Conservation (phyloP, 1,140 invertebrate genomes). For the Caenorhabditis briggsae region DNA sequence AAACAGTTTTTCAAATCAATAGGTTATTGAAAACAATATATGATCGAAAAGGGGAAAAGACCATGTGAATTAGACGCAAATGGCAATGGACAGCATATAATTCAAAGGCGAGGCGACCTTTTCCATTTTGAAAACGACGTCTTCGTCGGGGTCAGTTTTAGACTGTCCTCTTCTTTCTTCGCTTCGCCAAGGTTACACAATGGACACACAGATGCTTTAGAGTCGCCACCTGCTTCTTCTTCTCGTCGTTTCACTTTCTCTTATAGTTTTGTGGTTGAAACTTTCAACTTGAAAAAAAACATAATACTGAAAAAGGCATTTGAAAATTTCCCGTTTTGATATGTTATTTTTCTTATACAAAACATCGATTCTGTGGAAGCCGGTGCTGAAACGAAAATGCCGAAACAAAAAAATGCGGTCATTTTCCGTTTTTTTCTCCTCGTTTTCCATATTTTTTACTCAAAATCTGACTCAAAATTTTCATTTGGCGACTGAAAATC, state of each 20-base stretch:
- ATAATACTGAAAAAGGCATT: background rate
- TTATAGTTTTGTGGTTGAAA: background rate
- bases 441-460: no score
- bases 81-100: background rate
- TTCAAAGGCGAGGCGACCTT: background rate
- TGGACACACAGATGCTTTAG: conserved; percentile 43
- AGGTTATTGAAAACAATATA: background rate
- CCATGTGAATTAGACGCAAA: background rate
- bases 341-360: no score
- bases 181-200: conserved; percentile 33
- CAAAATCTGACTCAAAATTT: no score
- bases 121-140: background rate
- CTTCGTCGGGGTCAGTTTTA: conserved; percentile 31
- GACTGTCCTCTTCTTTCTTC: background rate
- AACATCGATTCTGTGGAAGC: no score
- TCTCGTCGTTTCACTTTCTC: background rate
- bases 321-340: no score
- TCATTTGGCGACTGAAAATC: no score
- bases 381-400: no score
- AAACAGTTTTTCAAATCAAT: background rate
- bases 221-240: background rate
- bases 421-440: no score
- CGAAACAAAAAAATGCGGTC: no score
- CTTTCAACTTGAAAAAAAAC: background rate
- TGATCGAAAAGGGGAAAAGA: background rate